Percentiles rank a stretch among this genome's conserved stretches.
Evolutionary conservation across 1,140 invertebrate species (phyloP).

Genomic region (Calliphora vicina): DNA sequence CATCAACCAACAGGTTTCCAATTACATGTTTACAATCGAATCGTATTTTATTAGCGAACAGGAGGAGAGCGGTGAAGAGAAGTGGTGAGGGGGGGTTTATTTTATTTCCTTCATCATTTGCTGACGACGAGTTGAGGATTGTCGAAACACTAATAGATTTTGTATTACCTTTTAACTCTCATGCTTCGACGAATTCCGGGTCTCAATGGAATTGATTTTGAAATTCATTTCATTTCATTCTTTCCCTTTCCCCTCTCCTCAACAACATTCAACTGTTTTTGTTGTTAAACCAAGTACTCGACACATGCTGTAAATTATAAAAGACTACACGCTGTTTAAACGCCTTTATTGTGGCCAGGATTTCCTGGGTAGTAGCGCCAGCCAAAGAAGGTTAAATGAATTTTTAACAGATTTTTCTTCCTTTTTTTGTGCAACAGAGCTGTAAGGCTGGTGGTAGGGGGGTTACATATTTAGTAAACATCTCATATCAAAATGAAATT

Average conservation of each 20-base stretch:
- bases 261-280: too few species aligned
- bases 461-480: background rate
- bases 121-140: background rate
- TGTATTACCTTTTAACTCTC: constrained; percentile 33
- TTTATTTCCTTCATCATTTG: background rate
- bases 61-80: too few species aligned
- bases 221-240: background rate
- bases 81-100: constrained; percentile 14
- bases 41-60: background rate
- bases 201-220: constrained; percentile 24
- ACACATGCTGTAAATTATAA: constrained; percentile 32
- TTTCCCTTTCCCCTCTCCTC: background rate
- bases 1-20: constrained; percentile 30
- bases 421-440: background rate
- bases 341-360: constrained; percentile 27
- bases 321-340: constrained; percentile 32
- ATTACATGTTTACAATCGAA: constrained; percentile 26
- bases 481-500: background rate
- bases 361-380: too few species aligned
- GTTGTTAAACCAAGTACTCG: constrained; percentile 15
- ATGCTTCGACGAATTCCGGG: constrained; percentile 15
- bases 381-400: constrained; percentile 20
- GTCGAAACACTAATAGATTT: constrained; percentile 29
- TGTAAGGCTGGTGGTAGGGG: background rate
- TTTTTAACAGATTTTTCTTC: constrained; percentile 26